A percentile compares a stretch with the other conserved stretches of the same genome.
These are phyloP conservation scores for Craterocephalus amniculus DNA, from an alignment of 2,797 vertebrate genomes.

Conservation along the genomic window DNA sequence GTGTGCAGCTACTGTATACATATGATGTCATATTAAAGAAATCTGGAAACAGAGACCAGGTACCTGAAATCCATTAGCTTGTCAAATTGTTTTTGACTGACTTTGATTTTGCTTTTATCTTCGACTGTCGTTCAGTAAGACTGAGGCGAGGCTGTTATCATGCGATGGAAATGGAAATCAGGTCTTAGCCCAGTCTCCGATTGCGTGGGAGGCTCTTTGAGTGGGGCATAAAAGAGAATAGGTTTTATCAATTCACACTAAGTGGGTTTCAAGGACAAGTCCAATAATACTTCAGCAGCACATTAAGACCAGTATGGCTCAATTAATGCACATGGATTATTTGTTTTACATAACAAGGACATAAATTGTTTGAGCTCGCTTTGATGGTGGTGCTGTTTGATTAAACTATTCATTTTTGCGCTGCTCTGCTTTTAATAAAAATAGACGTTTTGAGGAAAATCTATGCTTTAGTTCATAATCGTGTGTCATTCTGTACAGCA, in stretches of 20 bases:
- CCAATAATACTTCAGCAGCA: slow-evolving; percentile 66
- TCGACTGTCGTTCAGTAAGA: slow-evolving; percentile 37
- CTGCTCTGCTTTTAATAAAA: background rate
- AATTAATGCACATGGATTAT: slow-evolving; percentile 60
- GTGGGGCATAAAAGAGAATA: slow-evolving; percentile 64
- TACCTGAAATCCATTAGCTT: slow-evolving; percentile 51
- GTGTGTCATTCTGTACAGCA: background rate
- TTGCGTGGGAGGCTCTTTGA: slow-evolving; percentile 61
- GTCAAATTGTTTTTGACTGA: slow-evolving; percentile 61
- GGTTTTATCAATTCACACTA: slow-evolving; percentile 67
- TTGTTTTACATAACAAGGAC: slow-evolving; percentile 43
- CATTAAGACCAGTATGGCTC: slow-evolving; percentile 57
- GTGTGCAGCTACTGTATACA: slow-evolving; percentile 29
- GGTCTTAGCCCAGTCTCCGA: slow-evolving; percentile 55
- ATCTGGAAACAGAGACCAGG: slow-evolving; percentile 24
- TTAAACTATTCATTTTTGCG: slow-evolving; percentile 11
- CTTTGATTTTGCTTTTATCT: slow-evolving; percentile 70
- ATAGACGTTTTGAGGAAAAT: slow-evolving; percentile 2
- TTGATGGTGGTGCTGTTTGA: slow-evolving; percentile 25
- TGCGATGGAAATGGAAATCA: slow-evolving; percentile 73
- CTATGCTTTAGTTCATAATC: background rate
- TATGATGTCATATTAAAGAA: slow-evolving; percentile 50
- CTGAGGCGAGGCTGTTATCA: slow-evolving; percentile 53
- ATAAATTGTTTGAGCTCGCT: slow-evolving; percentile 23
- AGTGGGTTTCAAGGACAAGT: slow-evolving; percentile 78